Base-by-base conservation (phyloP, 2,888 invertebrate genomes). In the Cremastinae sp. region DNA sequence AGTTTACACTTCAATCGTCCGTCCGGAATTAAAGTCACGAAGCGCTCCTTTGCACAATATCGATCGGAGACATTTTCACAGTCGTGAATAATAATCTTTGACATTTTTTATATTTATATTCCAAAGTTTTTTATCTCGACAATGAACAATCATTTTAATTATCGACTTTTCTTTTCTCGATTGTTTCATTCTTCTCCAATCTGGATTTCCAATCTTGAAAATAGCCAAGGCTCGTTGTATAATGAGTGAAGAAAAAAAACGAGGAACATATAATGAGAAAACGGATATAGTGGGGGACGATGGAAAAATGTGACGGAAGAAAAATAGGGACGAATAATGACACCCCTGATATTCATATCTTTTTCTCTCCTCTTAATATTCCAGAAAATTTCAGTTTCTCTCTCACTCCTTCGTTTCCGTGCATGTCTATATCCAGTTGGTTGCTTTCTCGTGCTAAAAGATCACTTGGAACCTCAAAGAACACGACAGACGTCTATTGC, bases 401-500 rank as follows among this genome's bases (percentile, higher is more conserved):
- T 12, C 35, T 66, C 41, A 37, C 28, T 41, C 12, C 7, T 22
- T 8, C 9, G 8, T 16, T 37, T n/a, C n/a, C n/a, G 18, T 20
- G 9, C 41, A 43, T n/a, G n/a, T 12, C 10, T 35, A 20, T 55
- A 20, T 12, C 16, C 0, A 37, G 43, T n/a, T 35, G 9, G 0
- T 49, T 18, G 9, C 12, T 47, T 20, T 28, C 35, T 18, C 14
- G 12, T n/a, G 43, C 22, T 35, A 22, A 41, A 59, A 71, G 43
- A 75, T 75, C 71, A 41, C 56, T 59, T 56, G 53, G 71, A 82
- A 81, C 77, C 80, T 79, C 77, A 79, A 82, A 80, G 82, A 83
- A 80, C 76, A 81, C 81, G 80, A 79, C 79, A 82, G 83, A 79
- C 79, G 79, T 56, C 51, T 14, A 20, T 28, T 61, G 81, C n/a